Evolutionary conservation across 2,888 invertebrate species (phyloP), one percentile per base, ranked within the genome.

Genomic region (Sepiola atlantica): DNA sequence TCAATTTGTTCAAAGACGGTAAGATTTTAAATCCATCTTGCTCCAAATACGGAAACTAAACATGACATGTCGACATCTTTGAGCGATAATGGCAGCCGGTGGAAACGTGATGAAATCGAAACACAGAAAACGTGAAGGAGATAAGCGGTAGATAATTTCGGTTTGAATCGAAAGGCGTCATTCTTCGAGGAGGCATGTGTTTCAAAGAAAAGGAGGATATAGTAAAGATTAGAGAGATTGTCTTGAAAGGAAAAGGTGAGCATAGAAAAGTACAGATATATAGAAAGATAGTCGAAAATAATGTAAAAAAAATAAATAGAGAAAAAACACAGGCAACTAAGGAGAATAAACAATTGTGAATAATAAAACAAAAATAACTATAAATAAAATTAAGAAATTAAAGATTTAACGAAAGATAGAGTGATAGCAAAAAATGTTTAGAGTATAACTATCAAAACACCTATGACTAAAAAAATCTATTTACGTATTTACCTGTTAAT

Each of bases 1-100:
- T 77, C 77, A 77, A 77, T 77, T 77, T n/a, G 14, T n/a, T 77
- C 77, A 32, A 77, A 77, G 77, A n/a, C 32, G 77, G 77, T 77
- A 77, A 77, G n/a, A 77, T 77, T n/a, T 77, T 32, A 77, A 77
- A 77, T 77, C 77, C 77, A 77, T 77, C 77, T 32, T 77, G 77
- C 77, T 77, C 77, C 14, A 77, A 77, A 77, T n/a, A 77, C 32
- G 77, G 77, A 77, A 77, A 77, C 77, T 28, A 12, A 14, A 77
- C 77, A 77, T 32, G 77, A 77, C 77, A 77, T 77, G 77, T 12
- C 32, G 77, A 77, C 77, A n/a, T 77, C 77, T 77, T 77, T 77
- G n/a, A 77, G 32, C 77, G 77, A 77, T 77, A 32, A 77, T 77
- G 77, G 77, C 14, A 32, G 77, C n/a, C n/a, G 77, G 12, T 32